Base-by-base conservation (phyloP, 2,113 vertebrate species). In the Benitochromis conjunctus region DNA sequence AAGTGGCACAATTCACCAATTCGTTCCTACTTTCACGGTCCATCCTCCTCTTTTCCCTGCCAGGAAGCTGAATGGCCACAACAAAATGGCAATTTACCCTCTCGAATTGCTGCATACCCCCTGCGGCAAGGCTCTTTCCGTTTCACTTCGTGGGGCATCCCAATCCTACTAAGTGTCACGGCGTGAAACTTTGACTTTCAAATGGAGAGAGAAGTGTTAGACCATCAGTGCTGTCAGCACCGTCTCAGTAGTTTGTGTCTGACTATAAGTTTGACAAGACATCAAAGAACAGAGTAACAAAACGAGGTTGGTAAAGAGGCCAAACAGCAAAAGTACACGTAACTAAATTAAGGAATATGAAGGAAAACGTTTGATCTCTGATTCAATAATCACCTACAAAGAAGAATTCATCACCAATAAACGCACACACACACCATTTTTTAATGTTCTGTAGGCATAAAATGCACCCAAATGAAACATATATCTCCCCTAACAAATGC, bases 21-120 rank as follows among this genome's bases (percentile, higher is more conserved):
- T 96, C 95, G 95, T 95, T 95, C 94, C 96, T 94, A 94, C 71
- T 96, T 96, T 96, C 96, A 97, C 95, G 96, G 96, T 96, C 92
- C 95, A 74, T 92, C 95, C 94, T 94, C 93, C 90, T 48, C 81
- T 90, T 94, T 91, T 90, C 85, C 91, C 38, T 80, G 92, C 89
- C 89, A 91, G 89, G 87, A 87, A 88, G 51, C 88, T 96, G 88
- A 96, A 96, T 95, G 51, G 92, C 69, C 26, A 38, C 86, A 91
- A 96, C 95, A 95, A 96, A 96, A 94, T 89, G 87, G 80, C 95
- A 95, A 95, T 96, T 95, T 95, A 95, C 84, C 79, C 89, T 82
- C 78, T 90, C 83, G 92, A 93, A 92, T 88, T 57, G 93, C 80
- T 92, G 90, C 91, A 91, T 79, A 84, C 95, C 94, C 92, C 93